A percentile compares a stretch with the other conserved stretches of the same genome.
Evolutionary conservation across 2,113 vertebrate genomes (phyloP).

Genomic region (Noctilio leporinus): DNA sequence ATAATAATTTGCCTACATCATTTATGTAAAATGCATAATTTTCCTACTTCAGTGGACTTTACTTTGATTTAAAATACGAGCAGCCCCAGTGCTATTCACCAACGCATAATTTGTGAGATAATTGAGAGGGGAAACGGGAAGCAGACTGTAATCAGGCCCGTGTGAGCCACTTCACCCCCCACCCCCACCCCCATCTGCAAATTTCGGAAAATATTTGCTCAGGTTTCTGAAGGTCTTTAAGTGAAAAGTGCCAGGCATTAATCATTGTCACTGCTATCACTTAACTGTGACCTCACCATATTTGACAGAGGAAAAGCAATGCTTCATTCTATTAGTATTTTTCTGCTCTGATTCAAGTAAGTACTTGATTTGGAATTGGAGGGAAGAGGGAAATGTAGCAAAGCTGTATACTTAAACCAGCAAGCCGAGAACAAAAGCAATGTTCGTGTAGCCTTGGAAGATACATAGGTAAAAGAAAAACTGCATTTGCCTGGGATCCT

Average conservation of each 20-base stretch:
- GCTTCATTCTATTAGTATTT: neutral
- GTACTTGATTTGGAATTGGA: constrained; percentile 3
- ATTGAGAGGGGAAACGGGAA: neutral
- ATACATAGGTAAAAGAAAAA: constrained; percentile 49
- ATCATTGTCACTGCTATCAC: constrained; percentile 1
- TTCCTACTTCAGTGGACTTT: constrained; percentile 58
- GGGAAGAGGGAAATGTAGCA: constrained; percentile 21
- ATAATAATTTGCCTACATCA: constrained; percentile 58
- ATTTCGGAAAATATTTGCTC: neutral
- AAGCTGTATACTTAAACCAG: constrained; percentile 54
- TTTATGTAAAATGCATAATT: constrained; percentile 56
- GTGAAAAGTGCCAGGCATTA: constrained; percentile 33
- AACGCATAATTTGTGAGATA: constrained; percentile 13
- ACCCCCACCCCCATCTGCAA: constrained; percentile 15
- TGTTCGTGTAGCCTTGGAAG: neutral
- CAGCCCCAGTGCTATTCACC: constrained; percentile 9
- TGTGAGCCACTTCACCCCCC: neutral
- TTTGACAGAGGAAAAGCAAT: neutral
- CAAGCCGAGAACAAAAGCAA: constrained; percentile 66
- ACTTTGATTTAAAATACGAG: constrained; percentile 53
- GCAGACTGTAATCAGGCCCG: neutral
- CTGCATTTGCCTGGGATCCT: neutral
- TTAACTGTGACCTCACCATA: neutral
- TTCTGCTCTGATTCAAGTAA: constrained; percentile 54
- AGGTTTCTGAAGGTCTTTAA: constrained; percentile 2